Evolutionary conservation across 2,113 vertebrate species (phyloP).

Genomic region (Etia nguti): DNA sequence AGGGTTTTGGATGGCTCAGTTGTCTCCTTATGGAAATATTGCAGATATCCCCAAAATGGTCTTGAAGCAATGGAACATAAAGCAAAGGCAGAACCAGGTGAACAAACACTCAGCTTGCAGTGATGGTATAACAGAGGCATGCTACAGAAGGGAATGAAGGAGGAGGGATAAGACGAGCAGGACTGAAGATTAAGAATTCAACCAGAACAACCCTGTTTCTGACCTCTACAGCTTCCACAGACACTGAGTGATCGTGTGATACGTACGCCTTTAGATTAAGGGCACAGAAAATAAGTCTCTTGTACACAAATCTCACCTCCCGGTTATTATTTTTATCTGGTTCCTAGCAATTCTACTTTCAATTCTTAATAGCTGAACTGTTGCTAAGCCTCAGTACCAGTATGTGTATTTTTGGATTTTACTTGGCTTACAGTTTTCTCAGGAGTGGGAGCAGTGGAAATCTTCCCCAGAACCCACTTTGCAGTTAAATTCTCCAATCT

Average conservation of each 20-base stretch:
- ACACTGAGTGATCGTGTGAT: neutral
- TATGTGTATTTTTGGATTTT: conserved; percentile 29
- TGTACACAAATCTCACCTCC: neutral
- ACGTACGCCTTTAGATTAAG: neutral
- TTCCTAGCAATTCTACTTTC: neutral
- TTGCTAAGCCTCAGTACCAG: neutral
- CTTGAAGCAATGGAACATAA: conserved; percentile 26
- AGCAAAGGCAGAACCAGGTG: neutral
- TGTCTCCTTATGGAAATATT: conserved; percentile 69
- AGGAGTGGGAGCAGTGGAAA: conserved; percentile 15
- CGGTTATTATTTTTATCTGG: neutral
- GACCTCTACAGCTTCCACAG: neutral
- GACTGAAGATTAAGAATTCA: conserved; percentile 3
- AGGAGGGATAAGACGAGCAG: neutral
- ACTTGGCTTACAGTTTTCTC: conserved; percentile 16
- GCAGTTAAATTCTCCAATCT: conserved; percentile 20
- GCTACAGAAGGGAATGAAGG: neutral
- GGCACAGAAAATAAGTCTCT: neutral
- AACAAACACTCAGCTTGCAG: conserved; percentile 7
- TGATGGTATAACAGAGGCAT: neutral
- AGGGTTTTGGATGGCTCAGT: conserved; percentile 55
- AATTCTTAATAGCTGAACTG: neutral
- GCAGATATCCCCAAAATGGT: conserved; percentile 41
- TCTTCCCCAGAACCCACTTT: conserved; percentile 18
- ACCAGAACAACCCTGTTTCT: neutral